Conservation (phyloP, 2,113 vertebrate species). For the Labrus mixtus region DNA sequence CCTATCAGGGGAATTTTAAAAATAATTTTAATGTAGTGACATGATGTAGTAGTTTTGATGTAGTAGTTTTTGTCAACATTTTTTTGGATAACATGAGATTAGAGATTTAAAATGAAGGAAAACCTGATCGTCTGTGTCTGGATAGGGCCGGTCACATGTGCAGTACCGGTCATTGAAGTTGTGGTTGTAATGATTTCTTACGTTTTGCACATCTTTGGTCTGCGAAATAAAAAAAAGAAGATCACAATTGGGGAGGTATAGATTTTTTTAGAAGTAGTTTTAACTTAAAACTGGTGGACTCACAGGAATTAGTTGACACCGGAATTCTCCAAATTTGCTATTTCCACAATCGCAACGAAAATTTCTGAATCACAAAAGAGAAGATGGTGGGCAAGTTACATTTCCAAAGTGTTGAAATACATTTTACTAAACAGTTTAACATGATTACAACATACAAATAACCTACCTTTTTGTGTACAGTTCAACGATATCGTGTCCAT, state of each 20-base stretch:
- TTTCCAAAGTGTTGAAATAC: not conserved
- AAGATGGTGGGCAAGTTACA: not conserved
- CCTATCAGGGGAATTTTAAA: slow-evolving; percentile 73
- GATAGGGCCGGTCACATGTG: slow-evolving; percentile 93
- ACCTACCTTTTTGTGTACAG: slow-evolving; percentile 94
- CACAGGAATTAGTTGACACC: slow-evolving; percentile 91
- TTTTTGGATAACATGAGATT: not conserved
- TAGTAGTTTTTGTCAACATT: not conserved
- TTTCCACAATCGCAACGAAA: slow-evolving; percentile 98
- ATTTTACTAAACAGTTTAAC: not conserved
- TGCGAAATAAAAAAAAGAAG: slow-evolving; percentile 62
- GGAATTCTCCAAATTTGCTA: slow-evolving; percentile 90
- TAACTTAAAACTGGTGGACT: slow-evolving; percentile 55
- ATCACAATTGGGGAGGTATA: not conserved
- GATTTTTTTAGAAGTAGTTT: not conserved
- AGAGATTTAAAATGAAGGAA: not conserved
- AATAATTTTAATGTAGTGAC: not conserved
- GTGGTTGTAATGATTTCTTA: slow-evolving; percentile 91
- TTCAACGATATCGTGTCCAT: slow-evolving; percentile 92
- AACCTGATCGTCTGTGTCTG: slow-evolving; percentile 93
- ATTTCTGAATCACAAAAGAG: slow-evolving; percentile 81
- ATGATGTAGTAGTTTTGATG: not conserved
- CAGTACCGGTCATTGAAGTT: slow-evolving; percentile 95
- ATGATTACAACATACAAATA: not conserved
- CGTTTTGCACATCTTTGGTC: slow-evolving; percentile 89